Evolutionary conservation across 2,113 vertebrate species (phyloP), one percentile per base, ranked within the genome.

Genomic region (Chloroceryle aenea): DNA sequence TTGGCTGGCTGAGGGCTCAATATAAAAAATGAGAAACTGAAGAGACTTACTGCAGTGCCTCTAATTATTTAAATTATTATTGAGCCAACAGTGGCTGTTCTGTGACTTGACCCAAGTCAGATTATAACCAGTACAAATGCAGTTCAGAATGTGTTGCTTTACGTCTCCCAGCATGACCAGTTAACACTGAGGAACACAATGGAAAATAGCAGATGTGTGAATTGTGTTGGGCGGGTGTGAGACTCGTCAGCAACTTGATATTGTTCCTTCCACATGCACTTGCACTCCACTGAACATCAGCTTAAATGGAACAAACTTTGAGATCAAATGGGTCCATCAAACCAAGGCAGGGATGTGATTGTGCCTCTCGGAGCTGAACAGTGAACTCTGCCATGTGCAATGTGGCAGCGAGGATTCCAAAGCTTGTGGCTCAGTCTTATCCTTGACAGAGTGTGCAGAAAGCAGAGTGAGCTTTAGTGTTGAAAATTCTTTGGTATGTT

Each of bases 351-450:
- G 40, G 47, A 6, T 27, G 15, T 29, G 62, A 15, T 36, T 0
- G 2, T 55, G n/a, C 26, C 26, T 75, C 40, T 36, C 42, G 32
- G 55, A 83, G 43, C 50, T 66, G n/a, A 45, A n/a, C 20, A 34
- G 58, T 23, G 32, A 64, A 38, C 48, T 71, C 23, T 12, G 8
- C 13, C 13, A 5, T 0, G 0, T 64, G 21, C 14, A 34, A n/a
- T 14, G 16, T 1, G 10, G n/a, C 26, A 36, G 14, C 7, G 6
- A 34, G 55, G 59, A 59, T 59, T 59, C 20, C 26, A 45, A 42
- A 66, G 26, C 52, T 45, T 47, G 12, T 48, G 59, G n/a, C 21
- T 59, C 20, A 50, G 20, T 45, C n/a, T 64, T 59, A 27, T 53
- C 7, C 18, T 17, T 58, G n/a, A 23, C 14, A 47, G 61, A 78